Conservation (phyloP, 30 jellyfish, hydroid and myxozoan genomes). For the Aurelia aurita region DNA sequence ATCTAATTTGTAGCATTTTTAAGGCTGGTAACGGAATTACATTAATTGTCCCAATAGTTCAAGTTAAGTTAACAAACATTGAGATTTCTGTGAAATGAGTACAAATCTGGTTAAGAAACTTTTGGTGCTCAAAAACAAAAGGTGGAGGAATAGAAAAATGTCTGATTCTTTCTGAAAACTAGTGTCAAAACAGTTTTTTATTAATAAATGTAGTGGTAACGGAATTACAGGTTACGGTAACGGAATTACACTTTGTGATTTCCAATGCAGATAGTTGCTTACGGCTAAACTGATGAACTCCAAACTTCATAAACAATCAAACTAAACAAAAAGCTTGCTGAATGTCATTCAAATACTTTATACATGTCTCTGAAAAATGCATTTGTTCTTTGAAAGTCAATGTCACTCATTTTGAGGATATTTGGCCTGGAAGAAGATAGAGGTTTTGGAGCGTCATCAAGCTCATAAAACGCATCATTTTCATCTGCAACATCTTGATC, state of each 20-base stretch:
- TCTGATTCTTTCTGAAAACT: neutral
- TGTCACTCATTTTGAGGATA: slow-evolving; percentile 13
- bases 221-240: slow-evolving; percentile 1
- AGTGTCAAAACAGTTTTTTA: neutral
- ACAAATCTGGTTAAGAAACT: neutral
- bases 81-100: slow-evolving; percentile 2
- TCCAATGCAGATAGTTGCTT: neutral
- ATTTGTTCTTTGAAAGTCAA: slow-evolving; percentile 1
- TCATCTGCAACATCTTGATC: neutral
- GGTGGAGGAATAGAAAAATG: slow-evolving; percentile 5
- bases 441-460: slow-evolving; percentile 3
- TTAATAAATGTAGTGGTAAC: neutral
- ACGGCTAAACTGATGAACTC: neutral
- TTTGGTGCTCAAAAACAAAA: slow-evolving; percentile 5
- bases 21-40: too few species aligned
- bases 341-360: neutral
- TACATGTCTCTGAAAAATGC: neutral
- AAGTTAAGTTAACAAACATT: neutral
- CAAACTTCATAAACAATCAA: neutral
- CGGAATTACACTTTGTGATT: slow-evolving; percentile 7
- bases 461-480: slow-evolving; percentile 2
- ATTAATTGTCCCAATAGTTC: neutral
- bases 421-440: slow-evolving; percentile 2
- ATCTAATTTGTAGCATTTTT: too few species aligned
- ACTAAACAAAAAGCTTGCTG: slow-evolving; percentile 9